Evolutionary conservation across 2,113 vertebrate genomes (phyloP), one percentile per base, ranked within the genome.

Genomic region (Psilopogon haemacephalus): DNA sequence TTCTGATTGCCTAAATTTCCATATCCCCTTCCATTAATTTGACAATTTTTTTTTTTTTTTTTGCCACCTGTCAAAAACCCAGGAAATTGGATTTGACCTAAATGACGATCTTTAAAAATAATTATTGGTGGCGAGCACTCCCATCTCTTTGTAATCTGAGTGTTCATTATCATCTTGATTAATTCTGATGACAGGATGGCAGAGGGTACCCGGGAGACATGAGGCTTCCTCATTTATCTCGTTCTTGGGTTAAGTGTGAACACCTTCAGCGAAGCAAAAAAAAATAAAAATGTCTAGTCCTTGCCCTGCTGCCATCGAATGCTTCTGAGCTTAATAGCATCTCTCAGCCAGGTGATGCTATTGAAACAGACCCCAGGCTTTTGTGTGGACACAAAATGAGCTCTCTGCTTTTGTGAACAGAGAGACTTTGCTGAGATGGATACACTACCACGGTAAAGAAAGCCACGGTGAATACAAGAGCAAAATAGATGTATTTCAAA

Each of bases 71-170:
- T 96, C 95, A 95, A 95, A 96, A 94, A 89, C n/a, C n/a, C 83
- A 95, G 97, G 97, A 98, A 97, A 97, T 97, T 97, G 95, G 93
- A 97, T 97, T 95, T 97, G 97, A 97, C 97, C 96, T 96, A 95
- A 96, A 94, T 97, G 96, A 96, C 92, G 86, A 96, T 97, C 96
- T 94, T 95, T 96, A 94, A 96, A 97, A 97, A 95, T 98, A 97
- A 96, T 97, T 97, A 97, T 97, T 97, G 93, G 94, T 97, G 84
- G 38, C 2, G 10, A 96, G 95, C 94, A 95, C 94, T 96, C 95
- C 93, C 96, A 93, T 90, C 95, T 95, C 96, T 97, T 97, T 97
- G 96, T 97, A 96, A 97, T 97, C 95, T 97, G 95, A 96, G 89
- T 95, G 93, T 97, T 97, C 95, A 94, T 98, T 97, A 97, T 95